Conservation (phyloP, 2,113 vertebrate genomes). For the Urocynchramus pylzowi region DNA sequence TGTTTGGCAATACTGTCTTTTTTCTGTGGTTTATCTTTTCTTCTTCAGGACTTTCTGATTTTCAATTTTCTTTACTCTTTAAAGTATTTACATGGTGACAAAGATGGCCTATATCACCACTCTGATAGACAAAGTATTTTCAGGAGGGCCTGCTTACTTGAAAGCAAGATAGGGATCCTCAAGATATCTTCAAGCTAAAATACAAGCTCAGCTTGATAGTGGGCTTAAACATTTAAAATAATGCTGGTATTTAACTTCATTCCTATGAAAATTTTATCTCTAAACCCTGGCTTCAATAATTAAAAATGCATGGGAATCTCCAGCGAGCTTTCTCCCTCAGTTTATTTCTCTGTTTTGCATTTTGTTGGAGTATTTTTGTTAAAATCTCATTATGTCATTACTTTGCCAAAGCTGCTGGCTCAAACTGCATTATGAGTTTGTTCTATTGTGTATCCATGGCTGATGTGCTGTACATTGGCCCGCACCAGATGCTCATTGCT, state of each 20-base stretch:
- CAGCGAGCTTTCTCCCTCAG: neutral
- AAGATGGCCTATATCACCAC: neutral
- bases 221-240: neutral
- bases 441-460: accelerated
- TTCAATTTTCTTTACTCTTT: neutral
- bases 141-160: neutral
- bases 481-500: neutral
- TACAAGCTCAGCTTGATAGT: neutral
- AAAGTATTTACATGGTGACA: neutral
- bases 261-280: neutral
- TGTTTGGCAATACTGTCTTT: neutral
- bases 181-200: neutral
- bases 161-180: neutral
- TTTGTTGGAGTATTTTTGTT: neutral
- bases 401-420: neutral
- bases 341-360: neutral
- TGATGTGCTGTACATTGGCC: neutral
- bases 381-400: neutral
- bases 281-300: neutral
- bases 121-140: neutral
- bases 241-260: neutral
- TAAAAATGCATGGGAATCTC: neutral
- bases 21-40: neutral
- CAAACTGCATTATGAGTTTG: neutral
- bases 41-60: neutral